These are phyloP conservation scores for Macropis europaea DNA, from an alignment of 2,888 invertebrate species.

Conservation along the genomic window DNA sequence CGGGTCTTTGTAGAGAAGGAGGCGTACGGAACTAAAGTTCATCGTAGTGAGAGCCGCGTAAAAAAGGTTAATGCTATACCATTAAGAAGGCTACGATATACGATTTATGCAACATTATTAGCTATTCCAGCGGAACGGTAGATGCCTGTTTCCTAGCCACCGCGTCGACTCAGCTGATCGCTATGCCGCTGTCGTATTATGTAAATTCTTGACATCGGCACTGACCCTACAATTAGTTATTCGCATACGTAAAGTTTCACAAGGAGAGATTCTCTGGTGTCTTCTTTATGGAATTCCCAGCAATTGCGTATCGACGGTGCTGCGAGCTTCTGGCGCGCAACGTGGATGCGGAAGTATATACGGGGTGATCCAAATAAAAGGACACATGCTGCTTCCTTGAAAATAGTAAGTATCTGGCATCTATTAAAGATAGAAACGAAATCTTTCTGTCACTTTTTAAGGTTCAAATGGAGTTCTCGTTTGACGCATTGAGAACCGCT, in stretches of 20 bases:
- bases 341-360: neutral
- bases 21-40: slow-evolving; percentile 18
- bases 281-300: slow-evolving; percentile 46
- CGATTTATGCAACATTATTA: slow-evolving; percentile 62
- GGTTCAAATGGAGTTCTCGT: too few relatives aligned
- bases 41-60: slow-evolving; percentile 12
- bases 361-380: slow-evolving; percentile 4
- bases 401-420: too few relatives aligned
- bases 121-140: slow-evolving; percentile 46
- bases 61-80: slow-evolving; percentile 50
- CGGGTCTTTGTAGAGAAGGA: slow-evolving; percentile 2
- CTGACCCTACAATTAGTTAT: slow-evolving; percentile 66
- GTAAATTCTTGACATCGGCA: slow-evolving; percentile 63
- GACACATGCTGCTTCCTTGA: too few relatives aligned
- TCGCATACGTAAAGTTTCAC: slow-evolving; percentile 51
- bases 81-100: slow-evolving; percentile 59
- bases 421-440: too few relatives aligned
- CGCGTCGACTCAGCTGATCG: slow-evolving; percentile 55
- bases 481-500: too few relatives aligned
- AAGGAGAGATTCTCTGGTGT: slow-evolving; percentile 40
- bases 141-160: slow-evolving; percentile 31
- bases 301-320: slow-evolving; percentile 40
- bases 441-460: too few relatives aligned
- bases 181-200: slow-evolving; percentile 64
- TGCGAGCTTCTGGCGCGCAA: slow-evolving; percentile 6